Percentiles rank a stretch among this genome's conserved stretches.
Evolutionary conservation across 1,140 invertebrate species (phyloP).

Genomic region (Hydropsyche tenuis): DNA sequence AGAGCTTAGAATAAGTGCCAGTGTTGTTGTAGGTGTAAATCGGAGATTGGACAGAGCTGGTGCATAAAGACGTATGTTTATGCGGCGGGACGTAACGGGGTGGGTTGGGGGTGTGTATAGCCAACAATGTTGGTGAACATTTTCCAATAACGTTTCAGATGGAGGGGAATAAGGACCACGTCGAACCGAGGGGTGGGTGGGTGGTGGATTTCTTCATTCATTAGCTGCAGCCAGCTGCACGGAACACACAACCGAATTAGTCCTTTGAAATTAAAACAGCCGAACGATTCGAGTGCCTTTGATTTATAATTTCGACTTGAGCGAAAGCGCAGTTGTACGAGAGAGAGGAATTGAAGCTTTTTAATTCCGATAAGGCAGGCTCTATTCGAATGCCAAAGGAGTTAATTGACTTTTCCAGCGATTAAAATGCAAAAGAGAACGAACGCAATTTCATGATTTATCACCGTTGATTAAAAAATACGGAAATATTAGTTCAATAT

Average conservation of each 20-base stretch:
- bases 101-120: constrained; percentile 38
- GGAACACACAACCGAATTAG: constrained; percentile 27
- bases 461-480: background rate
- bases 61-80: constrained; percentile 50
- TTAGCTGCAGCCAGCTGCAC: constrained; percentile 43
- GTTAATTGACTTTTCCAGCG: no score
- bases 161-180: background rate
- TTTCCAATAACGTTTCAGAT: constrained; percentile 48
- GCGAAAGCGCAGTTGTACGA: background rate
- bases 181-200: background rate
- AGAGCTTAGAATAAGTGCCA: background rate
- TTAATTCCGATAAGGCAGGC: no score
- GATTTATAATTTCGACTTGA: constrained; percentile 11
- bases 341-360: no score
- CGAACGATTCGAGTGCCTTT: constrained; percentile 13
- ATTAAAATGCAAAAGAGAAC: background rate
- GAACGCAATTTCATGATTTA: background rate
- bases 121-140: constrained; percentile 49
- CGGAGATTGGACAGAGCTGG: constrained; percentile 24
- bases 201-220: constrained; percentile 49
- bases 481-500: background rate
- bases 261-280: constrained; percentile 26
- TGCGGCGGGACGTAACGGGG: constrained; percentile 23
- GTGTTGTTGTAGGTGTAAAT: background rate
- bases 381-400: no score